A percentile compares a stretch with the other conserved stretches of the same genome.
phyloP scores from a whole-genome alignment of 1,140 invertebrate genomes.

The Drosophila orosa region DNA sequence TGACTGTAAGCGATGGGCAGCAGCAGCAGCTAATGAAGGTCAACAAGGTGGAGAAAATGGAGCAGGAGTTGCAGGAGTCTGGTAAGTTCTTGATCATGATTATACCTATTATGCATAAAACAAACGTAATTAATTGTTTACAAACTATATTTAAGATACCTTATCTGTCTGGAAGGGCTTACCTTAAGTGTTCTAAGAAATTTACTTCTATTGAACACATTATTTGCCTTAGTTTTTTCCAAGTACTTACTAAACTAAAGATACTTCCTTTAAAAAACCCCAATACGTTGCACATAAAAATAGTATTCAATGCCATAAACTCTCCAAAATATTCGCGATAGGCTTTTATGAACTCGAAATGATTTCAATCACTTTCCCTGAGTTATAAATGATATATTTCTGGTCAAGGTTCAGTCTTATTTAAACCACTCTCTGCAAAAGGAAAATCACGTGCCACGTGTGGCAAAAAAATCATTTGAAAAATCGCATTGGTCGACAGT shows the following conservation, averaged over 20 bases:
- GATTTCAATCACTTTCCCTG: constrained; percentile 19
- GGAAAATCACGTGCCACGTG: constrained; percentile 65
- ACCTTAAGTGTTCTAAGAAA: neutral
- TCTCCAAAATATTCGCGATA: constrained; percentile 1
- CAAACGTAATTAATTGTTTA: neutral
- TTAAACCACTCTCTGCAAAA: constrained; percentile 4
- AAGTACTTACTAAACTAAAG: neutral
- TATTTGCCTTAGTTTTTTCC: neutral
- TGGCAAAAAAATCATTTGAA: constrained; percentile 31
- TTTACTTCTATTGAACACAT: neutral
- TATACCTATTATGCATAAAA: neutral
- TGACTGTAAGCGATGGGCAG: constrained; percentile 54
- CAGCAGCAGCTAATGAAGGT: constrained; percentile 74
- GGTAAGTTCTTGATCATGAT: constrained; percentile 35
- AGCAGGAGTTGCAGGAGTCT: constrained; percentile 61
- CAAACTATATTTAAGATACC: neutral
- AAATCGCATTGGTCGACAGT: constrained; percentile 3
- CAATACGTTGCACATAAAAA: neutral
- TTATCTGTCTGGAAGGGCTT: neutral
- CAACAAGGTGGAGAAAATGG: constrained; percentile 73
- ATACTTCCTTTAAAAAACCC: neutral
- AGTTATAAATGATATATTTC: constrained; percentile 13
- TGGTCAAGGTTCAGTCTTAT: constrained; percentile 7
- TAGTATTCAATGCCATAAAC: neutral
- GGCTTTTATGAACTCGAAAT: neutral